phyloP scores from a whole-genome alignment of 1,140 invertebrate genomes.

The Laupala kohalensis region DNA sequence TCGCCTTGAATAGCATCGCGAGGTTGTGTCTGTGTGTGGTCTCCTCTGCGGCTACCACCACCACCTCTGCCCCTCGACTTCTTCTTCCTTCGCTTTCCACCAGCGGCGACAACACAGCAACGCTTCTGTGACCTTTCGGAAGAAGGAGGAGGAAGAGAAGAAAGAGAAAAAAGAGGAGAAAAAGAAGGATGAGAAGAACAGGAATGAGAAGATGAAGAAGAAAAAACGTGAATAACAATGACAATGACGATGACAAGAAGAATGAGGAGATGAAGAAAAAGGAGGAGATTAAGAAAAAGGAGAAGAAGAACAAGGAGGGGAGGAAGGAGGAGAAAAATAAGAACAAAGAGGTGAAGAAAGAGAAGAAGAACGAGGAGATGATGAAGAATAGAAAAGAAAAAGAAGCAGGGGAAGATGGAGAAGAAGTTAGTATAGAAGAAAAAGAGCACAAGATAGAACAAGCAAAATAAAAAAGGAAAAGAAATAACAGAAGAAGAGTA shows the following conservation, averaged over 20 bases:
- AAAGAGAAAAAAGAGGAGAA: background rate
- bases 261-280: background rate
- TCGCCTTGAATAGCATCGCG: too few species aligned
- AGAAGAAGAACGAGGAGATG: background rate
- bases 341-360: background rate
- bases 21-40: too few species aligned
- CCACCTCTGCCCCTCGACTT: too few species aligned
- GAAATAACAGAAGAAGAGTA: too few species aligned
- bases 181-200: background rate
- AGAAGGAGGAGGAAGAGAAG: background rate
- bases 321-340: background rate
- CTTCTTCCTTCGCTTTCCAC: too few species aligned
- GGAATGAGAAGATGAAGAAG: background rate
- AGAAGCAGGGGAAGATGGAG: too few species aligned
- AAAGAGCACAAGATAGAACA: too few species aligned
- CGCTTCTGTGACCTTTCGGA: too few species aligned
- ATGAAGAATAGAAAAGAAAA: background rate
- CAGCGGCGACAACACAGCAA: too few species aligned
- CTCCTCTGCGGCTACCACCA: too few species aligned
- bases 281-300: background rate
- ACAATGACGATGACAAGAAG: background rate
- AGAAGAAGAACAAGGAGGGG: background rate
- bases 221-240: background rate
- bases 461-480: too few species aligned
- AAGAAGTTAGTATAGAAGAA: too few species aligned